Evolutionary conservation across 2,113 vertebrate genomes (phyloP).

Genomic region (Odobenus rosmarus): DNA sequence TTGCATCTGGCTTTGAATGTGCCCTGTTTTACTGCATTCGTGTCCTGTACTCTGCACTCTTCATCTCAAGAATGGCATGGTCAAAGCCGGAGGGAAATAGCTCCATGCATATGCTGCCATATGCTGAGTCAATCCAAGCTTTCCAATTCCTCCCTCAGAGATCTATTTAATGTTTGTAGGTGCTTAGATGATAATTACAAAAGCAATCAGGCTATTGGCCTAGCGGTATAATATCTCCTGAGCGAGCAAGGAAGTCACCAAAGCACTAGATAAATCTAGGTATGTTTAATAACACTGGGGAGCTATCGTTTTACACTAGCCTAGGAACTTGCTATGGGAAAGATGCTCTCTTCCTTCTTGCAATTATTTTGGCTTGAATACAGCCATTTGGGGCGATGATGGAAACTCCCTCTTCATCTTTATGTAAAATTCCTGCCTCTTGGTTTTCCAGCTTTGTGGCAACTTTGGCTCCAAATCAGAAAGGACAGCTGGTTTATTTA

Average conservation of each 20-base stretch:
- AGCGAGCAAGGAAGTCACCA: constrained; percentile 48
- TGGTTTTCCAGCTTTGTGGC: constrained; percentile 59
- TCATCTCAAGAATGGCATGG: constrained; percentile 33
- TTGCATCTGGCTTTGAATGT: neutral
- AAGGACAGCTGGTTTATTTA: constrained; percentile 65
- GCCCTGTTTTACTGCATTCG: neutral
- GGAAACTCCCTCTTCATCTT: constrained; percentile 56
- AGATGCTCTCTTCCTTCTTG: constrained; percentile 40
- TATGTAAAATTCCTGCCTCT: constrained; percentile 50
- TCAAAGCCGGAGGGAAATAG: constrained; percentile 59
- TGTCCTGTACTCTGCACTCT: neutral
- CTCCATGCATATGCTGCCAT: constrained; percentile 9
- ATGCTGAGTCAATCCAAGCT: constrained; percentile 59
- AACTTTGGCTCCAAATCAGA: constrained; percentile 51
- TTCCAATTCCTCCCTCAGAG: constrained; percentile 50
- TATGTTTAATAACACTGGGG: constrained; percentile 44
- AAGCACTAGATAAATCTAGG: constrained; percentile 55
- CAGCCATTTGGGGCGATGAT: neutral
- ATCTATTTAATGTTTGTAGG: constrained; percentile 66
- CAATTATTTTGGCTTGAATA: constrained; percentile 51
- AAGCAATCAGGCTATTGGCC: constrained; percentile 52
- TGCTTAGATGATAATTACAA: constrained; percentile 64
- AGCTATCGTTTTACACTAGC: constrained; percentile 12
- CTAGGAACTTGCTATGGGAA: constrained; percentile 43
- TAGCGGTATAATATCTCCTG: constrained; percentile 41